Conservation (phyloP, 2,113 vertebrate species). For the Anolis sagrei region DNA sequence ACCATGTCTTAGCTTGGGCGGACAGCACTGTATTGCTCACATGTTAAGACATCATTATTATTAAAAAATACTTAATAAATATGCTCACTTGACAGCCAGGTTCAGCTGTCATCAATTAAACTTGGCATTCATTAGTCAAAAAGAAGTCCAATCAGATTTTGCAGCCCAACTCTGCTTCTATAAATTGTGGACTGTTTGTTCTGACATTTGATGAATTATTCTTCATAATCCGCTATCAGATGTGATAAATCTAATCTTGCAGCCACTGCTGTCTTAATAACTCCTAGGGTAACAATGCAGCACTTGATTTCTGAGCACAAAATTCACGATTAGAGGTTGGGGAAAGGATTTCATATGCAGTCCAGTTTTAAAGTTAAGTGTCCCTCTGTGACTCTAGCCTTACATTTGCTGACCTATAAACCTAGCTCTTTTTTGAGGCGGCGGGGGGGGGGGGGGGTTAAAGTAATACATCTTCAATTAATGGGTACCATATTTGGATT, state of each 20-base stretch:
- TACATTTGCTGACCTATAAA: slow-evolving; percentile 22
- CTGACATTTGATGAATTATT: slow-evolving; percentile 85
- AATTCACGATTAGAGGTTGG: slow-evolving; percentile 22
- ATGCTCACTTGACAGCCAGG: slow-evolving; percentile 68
- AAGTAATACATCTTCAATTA: neutral
- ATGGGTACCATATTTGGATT: neutral
- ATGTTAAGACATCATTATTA: slow-evolving; percentile 72
- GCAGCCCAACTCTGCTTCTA: slow-evolving; percentile 72
- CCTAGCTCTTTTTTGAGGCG: neutral
- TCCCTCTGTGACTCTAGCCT: slow-evolving; percentile 6
- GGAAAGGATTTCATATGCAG: slow-evolving; percentile 10
- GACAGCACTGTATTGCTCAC: slow-evolving; percentile 30
- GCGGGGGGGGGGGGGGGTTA: neutral
- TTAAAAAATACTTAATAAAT: slow-evolving; percentile 77
- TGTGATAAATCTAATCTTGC: slow-evolving; percentile 83
- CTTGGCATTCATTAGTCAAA: slow-evolving; percentile 75
- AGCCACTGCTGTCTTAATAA: slow-evolving; percentile 78
- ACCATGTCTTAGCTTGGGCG: slow-evolving; percentile 11
- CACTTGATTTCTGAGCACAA: slow-evolving; percentile 59
- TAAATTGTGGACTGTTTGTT: slow-evolving; percentile 76
- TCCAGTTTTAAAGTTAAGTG: slow-evolving; percentile 36
- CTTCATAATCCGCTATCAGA: slow-evolving; percentile 80
- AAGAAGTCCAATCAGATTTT: slow-evolving; percentile 76
- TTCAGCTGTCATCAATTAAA: slow-evolving; percentile 77
- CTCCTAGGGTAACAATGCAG: slow-evolving; percentile 63